Evolutionary conservation across 1,140 invertebrate species (phyloP).

Genomic region (Drosophila lacteicornis): DNA sequence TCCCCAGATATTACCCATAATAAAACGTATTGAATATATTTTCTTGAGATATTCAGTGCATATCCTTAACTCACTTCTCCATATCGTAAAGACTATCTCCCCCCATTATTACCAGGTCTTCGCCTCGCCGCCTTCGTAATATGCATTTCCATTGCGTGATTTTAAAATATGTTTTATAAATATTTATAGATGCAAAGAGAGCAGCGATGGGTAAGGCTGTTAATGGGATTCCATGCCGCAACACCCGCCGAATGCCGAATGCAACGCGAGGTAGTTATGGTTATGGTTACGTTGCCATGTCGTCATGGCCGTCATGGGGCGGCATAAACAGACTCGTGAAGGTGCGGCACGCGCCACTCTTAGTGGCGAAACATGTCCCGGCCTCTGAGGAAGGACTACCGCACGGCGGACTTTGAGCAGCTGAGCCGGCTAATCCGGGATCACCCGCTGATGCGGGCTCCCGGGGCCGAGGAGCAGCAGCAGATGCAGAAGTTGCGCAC

Average conservation of each 20-base stretch:
- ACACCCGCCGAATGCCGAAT: conserved; percentile 24
- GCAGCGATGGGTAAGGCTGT: conserved; percentile 45
- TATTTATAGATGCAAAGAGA: conserved; percentile 57
- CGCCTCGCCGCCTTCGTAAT: neutral
- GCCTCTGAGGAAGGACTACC: conserved; percentile 58
- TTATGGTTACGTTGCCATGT: conserved; percentile 49
- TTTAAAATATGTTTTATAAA: conserved; percentile 51
- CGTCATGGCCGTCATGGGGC: conserved; percentile 21
- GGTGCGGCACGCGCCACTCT: conserved; percentile 10
- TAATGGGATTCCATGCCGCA: conserved; percentile 43
- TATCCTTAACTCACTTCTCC: too few relatives aligned
- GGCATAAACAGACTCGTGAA: conserved; percentile 18
- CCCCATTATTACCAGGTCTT: neutral
- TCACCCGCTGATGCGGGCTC: conserved; percentile 60
- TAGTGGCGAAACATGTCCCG: conserved; percentile 47
- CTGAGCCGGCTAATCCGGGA: conserved; percentile 53
- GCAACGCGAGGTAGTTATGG: conserved; percentile 43
- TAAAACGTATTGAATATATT: neutral
- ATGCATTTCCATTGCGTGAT: conserved; percentile 33
- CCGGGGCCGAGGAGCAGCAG: conserved; percentile 30
- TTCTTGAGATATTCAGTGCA: neutral
- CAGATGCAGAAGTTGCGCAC: conserved; percentile 61
- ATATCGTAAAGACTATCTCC: neutral
- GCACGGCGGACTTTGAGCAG: conserved; percentile 62
- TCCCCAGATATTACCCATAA: neutral